Conservation (phyloP, 2,888 invertebrate genomes). For the Halictus ligatus region DNA sequence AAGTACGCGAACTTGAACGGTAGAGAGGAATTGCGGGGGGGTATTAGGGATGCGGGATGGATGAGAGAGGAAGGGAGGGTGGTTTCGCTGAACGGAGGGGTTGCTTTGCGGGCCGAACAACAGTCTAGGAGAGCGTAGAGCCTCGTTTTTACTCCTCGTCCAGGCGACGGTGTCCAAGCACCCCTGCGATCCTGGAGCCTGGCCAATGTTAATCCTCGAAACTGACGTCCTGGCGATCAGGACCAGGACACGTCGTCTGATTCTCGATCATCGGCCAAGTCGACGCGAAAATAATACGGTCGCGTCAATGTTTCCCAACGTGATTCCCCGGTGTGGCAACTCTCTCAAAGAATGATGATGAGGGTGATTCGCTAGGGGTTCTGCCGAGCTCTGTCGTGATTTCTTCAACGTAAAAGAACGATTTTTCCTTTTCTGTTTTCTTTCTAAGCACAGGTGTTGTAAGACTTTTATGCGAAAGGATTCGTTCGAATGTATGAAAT, state of each 20-base stretch:
- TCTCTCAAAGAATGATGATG: too few relatives aligned
- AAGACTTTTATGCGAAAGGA: too few relatives aligned
- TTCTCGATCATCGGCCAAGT: slow-evolving; percentile 6
- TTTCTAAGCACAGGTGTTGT: too few relatives aligned
- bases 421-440: too few relatives aligned
- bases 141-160: slow-evolving; percentile 46
- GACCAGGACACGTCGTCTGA: slow-evolving; percentile 18
- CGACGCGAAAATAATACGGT: neutral
- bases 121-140: slow-evolving; percentile 14
- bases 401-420: too few relatives aligned
- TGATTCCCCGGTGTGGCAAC: neutral
- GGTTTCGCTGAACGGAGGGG: neutral
- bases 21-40: neutral
- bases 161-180: slow-evolving; percentile 44
- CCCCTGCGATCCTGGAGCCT: slow-evolving; percentile 53
- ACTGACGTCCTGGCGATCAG: slow-evolving; percentile 33
- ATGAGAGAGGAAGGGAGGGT: neutral
- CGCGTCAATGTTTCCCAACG: neutral
- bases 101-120: neutral
- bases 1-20: slow-evolving; percentile 5
- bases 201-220: slow-evolving; percentile 58
- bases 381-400: too few relatives aligned
- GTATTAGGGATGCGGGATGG: neutral
- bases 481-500: too few relatives aligned
- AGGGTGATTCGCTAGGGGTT: too few relatives aligned